These are phyloP conservation scores for Pterostichus madidus DNA, from an alignment of 2,888 invertebrate genomes.

Conservation along the genomic window DNA sequence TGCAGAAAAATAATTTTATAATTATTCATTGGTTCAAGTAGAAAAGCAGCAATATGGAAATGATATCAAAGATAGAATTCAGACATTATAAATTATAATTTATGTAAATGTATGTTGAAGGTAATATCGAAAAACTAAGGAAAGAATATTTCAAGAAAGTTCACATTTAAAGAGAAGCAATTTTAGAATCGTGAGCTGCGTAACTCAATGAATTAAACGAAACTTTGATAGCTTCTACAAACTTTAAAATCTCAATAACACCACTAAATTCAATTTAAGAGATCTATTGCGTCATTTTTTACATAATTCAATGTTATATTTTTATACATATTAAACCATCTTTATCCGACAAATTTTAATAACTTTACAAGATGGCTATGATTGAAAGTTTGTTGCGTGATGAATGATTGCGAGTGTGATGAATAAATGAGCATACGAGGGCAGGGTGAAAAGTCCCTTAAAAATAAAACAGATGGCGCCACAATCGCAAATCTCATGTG, in stretches of 20 bases:
- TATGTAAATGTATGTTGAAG: slow-evolving; percentile 47
- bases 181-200: slow-evolving; percentile 20
- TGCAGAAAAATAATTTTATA: too few species aligned
- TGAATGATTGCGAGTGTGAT: too few species aligned
- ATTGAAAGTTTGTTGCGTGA: too few species aligned
- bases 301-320: too few species aligned
- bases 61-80: slow-evolving; percentile 34
- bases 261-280: neutral
- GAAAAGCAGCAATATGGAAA: slow-evolving; percentile 15
- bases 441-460: too few species aligned
- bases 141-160: slow-evolving; percentile 42
- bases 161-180: slow-evolving; percentile 32
- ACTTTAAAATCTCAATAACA: slow-evolving; percentile 5
- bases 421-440: too few species aligned
- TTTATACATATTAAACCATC: too few species aligned
- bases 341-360: too few species aligned
- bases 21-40: slow-evolving; percentile 6
- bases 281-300: neutral
- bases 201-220: slow-evolving; percentile 38
- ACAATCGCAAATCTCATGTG: too few species aligned
- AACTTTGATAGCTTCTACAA: slow-evolving; percentile 17
- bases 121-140: slow-evolving; percentile 41
- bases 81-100: slow-evolving; percentile 44
- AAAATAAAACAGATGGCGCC: too few species aligned
- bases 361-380: too few species aligned